Evolutionary conservation across 2,113 vertebrate genomes (phyloP).

Genomic region (Odocoileus virginianus): DNA sequence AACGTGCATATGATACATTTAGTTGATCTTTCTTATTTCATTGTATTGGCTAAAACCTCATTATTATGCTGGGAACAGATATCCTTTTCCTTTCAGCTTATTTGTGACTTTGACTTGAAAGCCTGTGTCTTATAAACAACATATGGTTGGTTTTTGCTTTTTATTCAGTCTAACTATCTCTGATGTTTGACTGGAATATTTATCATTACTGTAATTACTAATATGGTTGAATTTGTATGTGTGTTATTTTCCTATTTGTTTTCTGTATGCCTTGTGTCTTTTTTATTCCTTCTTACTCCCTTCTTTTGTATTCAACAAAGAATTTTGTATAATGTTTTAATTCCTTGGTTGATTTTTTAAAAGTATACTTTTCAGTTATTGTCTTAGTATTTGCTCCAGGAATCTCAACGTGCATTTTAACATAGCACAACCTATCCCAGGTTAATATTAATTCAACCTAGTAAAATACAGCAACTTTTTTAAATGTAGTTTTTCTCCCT

Average conservation of each 20-base stretch:
- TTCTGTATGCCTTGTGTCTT: neutral
- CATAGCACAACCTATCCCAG: neutral
- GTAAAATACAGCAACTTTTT: constrained; percentile 4
- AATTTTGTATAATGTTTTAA: constrained; percentile 3
- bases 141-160: neutral
- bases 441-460: neutral
- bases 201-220: constrained; percentile 1
- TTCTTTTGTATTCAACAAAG: neutral
- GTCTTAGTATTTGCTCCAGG: neutral
- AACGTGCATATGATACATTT: neutral
- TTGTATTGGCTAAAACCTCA: neutral
- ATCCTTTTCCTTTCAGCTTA: neutral
- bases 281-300: neutral
- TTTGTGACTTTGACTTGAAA: neutral
- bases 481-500: neutral
- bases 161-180: neutral
- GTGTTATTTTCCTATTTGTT: neutral
- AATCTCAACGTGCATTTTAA: neutral
- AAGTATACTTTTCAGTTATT: neutral
- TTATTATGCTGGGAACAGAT: neutral
- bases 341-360: neutral
- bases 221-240: neutral
- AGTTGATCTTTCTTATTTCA: neutral
- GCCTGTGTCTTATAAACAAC: neutral
- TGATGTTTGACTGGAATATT: neutral